phyloP scores from a whole-genome alignment of 1,140 invertebrate genomes.

The Galleria mellonella region DNA sequence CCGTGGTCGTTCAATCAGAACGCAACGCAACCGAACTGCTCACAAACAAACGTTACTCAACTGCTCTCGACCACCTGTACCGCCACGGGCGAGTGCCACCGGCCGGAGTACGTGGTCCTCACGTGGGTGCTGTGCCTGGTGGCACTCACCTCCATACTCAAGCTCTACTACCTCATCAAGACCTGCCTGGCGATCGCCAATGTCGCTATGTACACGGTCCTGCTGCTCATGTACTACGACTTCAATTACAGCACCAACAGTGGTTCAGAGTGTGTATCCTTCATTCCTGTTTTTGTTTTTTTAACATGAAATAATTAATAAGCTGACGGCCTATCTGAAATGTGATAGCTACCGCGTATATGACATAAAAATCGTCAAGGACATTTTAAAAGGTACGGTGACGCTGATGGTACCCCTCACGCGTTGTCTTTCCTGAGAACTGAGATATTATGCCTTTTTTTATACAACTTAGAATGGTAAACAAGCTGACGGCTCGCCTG shows the following conservation, averaged over 20 bases:
- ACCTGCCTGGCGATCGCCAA: conserved; percentile 86
- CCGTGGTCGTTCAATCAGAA: conserved; percentile 22
- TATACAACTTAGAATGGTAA: too few relatives aligned
- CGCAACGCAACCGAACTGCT: not conserved
- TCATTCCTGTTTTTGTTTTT: too few relatives aligned
- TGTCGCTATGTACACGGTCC: conserved; percentile 70
- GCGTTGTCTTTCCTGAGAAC: too few relatives aligned
- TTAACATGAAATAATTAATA: too few relatives aligned
- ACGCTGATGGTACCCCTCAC: too few relatives aligned
- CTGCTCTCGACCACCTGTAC: not conserved
- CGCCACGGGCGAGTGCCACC: conserved; percentile 66
- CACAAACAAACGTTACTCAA: not conserved
- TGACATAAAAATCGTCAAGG: too few relatives aligned
- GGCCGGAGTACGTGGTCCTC: conserved; percentile 93
- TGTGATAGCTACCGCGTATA: too few relatives aligned
- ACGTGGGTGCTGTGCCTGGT: conserved; percentile 95
- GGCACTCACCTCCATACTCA: conserved; percentile 92
- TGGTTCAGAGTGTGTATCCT: too few relatives aligned
- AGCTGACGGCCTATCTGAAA: too few relatives aligned
- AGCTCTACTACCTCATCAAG: conserved; percentile 93
- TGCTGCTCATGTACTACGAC: conserved; percentile 43
- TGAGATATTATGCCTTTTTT: too few relatives aligned
- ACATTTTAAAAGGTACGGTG: too few relatives aligned
- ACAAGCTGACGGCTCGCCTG: too few relatives aligned
- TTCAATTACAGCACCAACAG: conserved; percentile 12